Evolutionary conservation across 2,888 invertebrate genomes (phyloP).

Genomic region (Acanthosepion pharaonis): DNA sequence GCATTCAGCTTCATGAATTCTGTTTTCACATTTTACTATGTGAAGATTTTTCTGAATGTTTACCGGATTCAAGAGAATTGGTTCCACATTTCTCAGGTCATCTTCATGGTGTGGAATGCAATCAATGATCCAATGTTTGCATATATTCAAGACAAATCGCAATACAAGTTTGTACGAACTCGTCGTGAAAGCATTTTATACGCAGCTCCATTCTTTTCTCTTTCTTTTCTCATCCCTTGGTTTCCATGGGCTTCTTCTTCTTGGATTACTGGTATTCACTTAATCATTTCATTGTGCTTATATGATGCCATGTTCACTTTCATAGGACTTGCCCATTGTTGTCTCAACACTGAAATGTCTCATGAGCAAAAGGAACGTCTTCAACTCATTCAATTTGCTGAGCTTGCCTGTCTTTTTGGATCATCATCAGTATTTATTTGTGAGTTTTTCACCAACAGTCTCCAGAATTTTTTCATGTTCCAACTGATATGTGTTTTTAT

Average conservation of each 20-base stretch:
- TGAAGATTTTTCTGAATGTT: slow-evolving; percentile 74
- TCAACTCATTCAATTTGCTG: slow-evolving; percentile 70
- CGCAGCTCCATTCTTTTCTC: slow-evolving; percentile 73
- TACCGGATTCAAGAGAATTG: slow-evolving; percentile 74
- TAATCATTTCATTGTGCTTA: slow-evolving; percentile 73
- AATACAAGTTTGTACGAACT: slow-evolving; percentile 68
- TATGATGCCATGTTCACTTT: slow-evolving; percentile 76
- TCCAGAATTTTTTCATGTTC: slow-evolving; percentile 70
- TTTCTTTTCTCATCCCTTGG: slow-evolving; percentile 75
- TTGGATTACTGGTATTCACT: slow-evolving; percentile 74
- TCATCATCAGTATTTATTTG: slow-evolving; percentile 62
- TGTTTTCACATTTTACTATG: slow-evolving; percentile 76
- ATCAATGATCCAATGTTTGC: slow-evolving; percentile 76
- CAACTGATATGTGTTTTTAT: slow-evolving; percentile 67
- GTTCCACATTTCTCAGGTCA: slow-evolving; percentile 74
- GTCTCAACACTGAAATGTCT: slow-evolving; percentile 73
- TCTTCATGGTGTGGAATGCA: slow-evolving; percentile 76
- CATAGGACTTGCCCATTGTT: slow-evolving; percentile 73
- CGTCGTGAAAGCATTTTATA: slow-evolving; percentile 73
- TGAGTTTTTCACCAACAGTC: slow-evolving; percentile 67
- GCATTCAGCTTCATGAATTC: slow-evolving; percentile 68
- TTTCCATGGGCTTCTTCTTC: slow-evolving; percentile 60
- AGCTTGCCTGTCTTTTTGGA: slow-evolving; percentile 64
- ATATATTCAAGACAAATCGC: slow-evolving; percentile 70
- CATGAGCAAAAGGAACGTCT: slow-evolving; percentile 68